A percentile compares a stretch with the other conserved stretches of the same genome.
Evolutionary conservation across 2,113 vertebrate species (phyloP).

Genomic region (Natator depressus): DNA sequence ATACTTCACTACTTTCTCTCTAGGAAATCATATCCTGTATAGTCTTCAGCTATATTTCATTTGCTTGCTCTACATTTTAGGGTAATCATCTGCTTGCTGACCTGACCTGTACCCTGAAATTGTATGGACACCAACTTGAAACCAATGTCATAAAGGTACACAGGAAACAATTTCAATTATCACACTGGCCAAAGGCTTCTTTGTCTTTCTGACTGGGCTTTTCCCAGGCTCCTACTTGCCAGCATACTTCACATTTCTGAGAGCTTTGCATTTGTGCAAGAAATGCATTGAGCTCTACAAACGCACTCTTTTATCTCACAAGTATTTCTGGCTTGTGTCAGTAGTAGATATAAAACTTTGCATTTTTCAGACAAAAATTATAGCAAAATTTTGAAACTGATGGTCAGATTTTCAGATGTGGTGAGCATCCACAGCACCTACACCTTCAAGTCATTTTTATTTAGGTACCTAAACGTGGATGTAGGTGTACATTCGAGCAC

Average conservation of each 20-base stretch:
- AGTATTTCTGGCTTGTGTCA: neutral
- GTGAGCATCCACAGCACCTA: neutral
- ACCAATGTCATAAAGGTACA: accelerated
- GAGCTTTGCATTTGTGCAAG: neutral
- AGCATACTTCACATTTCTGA: neutral
- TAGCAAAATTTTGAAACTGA: neutral
- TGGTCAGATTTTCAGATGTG: neutral
- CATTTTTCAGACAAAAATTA: neutral
- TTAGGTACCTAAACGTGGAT: neutral
- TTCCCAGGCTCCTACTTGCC: neutral
- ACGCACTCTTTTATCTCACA: neutral
- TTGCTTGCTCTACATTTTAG: conserved; percentile 23
- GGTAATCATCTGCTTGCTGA: neutral
- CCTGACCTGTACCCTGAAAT: neutral
- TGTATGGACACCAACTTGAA: neutral
- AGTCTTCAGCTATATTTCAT: neutral
- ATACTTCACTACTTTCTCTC: conserved; percentile 3
- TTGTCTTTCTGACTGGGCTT: neutral
- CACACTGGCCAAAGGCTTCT: neutral
- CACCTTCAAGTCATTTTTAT: neutral
- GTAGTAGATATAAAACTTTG: neutral
- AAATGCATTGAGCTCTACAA: neutral
- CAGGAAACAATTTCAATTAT: neutral
- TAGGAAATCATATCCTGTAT: neutral
- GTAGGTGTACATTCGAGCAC: neutral